Evolutionary conservation across 2,113 vertebrate species (phyloP), one percentile per base, ranked within the genome.

Genomic region (Stigmatopora nigra): DNA sequence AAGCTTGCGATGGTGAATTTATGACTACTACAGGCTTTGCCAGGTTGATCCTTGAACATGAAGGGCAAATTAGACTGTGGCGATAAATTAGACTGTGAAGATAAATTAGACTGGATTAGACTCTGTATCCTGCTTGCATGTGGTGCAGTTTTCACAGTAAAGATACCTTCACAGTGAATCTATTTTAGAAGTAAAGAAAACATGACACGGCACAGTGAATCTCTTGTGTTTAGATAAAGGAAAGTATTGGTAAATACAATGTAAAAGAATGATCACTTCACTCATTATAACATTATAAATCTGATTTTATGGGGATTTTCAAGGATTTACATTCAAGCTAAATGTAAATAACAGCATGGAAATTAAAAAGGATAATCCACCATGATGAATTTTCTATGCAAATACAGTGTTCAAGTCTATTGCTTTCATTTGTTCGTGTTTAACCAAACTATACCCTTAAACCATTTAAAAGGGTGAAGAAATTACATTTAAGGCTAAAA

Each of bases 21-120:
- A 65, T 67, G 63, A 69, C 73, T 12, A 0, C 25, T 31, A 31
- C 25, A 3, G 12, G 65, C 60, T 57, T 73, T 76, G 41, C 22
- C 0, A 1, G 61, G 65, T 62, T 56, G 9, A 36, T 52, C 46
- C 9, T 60, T 51, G 67, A 68, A 58, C 72, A 64, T 25, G 61
- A 19, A 68, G 53, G 64, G 73, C 63, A 77, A 70, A 84, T 85
- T 75, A 74, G 63, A 75, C 63, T 31, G 44, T 67, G 58, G 65
- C 53, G 38, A 61, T 71, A 36, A 22, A 71, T 73, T 70, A 41
- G 38, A 75, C 63, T 31, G 44, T 67, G 58, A 63, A 58, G 38
- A 61, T 71, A 36, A 22, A 71, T 73, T 48, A 68, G 67, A 16
- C 62, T 47, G 61, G 55, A 76, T 63, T 14, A 63, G 35, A 68